A percentile compares a stretch with the other conserved stretches of the same genome.
Conservation (phyloP, 2,888 invertebrate species). For the Heteromurus nitidus region DNA sequence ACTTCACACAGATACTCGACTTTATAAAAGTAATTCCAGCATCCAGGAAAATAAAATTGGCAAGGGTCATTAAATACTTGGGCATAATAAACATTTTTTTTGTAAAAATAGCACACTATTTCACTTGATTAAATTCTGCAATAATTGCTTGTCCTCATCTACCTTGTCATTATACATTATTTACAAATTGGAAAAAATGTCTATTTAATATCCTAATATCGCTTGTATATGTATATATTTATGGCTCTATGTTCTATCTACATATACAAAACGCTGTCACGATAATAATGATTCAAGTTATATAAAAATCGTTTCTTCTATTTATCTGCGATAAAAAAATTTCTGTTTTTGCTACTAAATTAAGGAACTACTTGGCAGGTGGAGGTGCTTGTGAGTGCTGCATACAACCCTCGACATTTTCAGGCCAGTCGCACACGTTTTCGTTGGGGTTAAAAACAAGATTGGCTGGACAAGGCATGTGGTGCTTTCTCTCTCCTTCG, state of each 20-base stretch:
- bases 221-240: background rate
- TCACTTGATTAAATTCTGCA: too few relatives aligned
- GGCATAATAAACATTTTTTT: constrained; percentile 1
- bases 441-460: constrained; percentile 94
- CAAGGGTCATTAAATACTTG: constrained; percentile 24
- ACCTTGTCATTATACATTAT: constrained; percentile 15
- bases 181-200: background rate
- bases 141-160: background rate
- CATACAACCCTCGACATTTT: constrained; percentile 92
- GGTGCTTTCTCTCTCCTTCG: constrained; percentile 94
- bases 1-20: constrained; percentile 4
- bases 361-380: constrained; percentile 47
- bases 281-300: background rate
- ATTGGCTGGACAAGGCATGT: constrained; percentile 94
- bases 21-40: background rate
- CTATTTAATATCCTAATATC: background rate
- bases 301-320: background rate
- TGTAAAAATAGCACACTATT: background rate
- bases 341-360: constrained; percentile 19
- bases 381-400: constrained; percentile 65
- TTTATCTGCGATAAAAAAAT: background rate
- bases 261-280: background rate
- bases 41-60: constrained; percentile 4
- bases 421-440: constrained; percentile 95
- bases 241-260: background rate